Percentiles rank a stretch among this genome's conserved stretches.
phyloP scores from a whole-genome alignment of 2,888 invertebrate species.

The Lymantria monacha region DNA sequence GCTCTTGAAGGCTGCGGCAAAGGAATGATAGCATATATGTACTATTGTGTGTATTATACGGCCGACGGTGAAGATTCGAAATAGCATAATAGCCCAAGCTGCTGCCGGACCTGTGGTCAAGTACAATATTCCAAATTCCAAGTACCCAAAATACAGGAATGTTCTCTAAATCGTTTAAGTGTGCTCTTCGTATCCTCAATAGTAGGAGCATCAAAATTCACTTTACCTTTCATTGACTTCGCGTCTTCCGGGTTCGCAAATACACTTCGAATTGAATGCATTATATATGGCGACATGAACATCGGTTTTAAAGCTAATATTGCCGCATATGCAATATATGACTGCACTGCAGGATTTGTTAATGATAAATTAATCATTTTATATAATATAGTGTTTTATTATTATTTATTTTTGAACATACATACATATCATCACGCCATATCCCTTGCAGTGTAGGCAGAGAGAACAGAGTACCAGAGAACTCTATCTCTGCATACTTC shows the following conservation, averaged over 20 bases:
- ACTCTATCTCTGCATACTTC: too few species aligned
- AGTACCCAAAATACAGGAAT: slow-evolving; percentile 85
- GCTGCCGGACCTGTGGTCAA: slow-evolving; percentile 80
- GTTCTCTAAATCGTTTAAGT: slow-evolving; percentile 88
- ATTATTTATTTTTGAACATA: too few species aligned
- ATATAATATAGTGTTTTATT: too few species aligned
- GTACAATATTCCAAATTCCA: slow-evolving; percentile 83
- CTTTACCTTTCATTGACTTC: slow-evolving; percentile 47
- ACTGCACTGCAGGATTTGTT: slow-evolving; percentile 50
- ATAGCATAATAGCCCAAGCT: slow-evolving; percentile 58
- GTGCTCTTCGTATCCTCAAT: slow-evolving; percentile 79
- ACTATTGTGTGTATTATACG: slow-evolving; percentile 84
- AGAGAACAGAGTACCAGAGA: too few species aligned
- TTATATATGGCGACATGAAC: slow-evolving; percentile 25
- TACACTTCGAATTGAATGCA: slow-evolving; percentile 32
- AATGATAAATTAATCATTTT: slow-evolving; percentile 49
- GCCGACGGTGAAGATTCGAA: slow-evolving; percentile 77
- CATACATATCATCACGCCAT: too few species aligned
- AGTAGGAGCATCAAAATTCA: slow-evolving; percentile 58
- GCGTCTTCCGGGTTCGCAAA: slow-evolving; percentile 66
- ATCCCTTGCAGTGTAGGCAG: too few species aligned
- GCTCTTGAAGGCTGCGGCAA: slow-evolving; percentile 81
- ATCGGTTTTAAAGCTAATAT: slow-evolving; percentile 62
- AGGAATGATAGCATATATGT: slow-evolving; percentile 83
- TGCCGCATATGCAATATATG: slow-evolving; percentile 62